Conservation (phyloP, 2,888 invertebrate genomes). For the Craniophora ligustri region DNA sequence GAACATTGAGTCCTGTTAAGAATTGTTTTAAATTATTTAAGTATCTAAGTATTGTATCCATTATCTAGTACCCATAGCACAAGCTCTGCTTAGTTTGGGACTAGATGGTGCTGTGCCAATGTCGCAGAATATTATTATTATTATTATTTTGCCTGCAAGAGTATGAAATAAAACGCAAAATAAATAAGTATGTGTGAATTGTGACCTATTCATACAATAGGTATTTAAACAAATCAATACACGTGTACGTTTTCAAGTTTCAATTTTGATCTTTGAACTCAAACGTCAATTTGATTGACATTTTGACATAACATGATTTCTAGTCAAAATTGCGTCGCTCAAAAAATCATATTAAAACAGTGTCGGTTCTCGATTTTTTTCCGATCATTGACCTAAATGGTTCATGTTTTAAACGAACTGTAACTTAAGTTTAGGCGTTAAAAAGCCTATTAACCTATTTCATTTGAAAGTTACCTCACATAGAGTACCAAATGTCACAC, state of each 20-base stretch:
- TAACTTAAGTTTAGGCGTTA: constrained; percentile 81
- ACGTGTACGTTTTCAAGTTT: constrained; percentile 23
- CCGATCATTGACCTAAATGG: constrained; percentile 72
- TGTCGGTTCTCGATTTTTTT: constrained; percentile 42
- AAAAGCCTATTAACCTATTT: constrained; percentile 86
- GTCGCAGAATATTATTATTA: no score
- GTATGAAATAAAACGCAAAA: not conserved
- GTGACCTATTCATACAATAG: constrained; percentile 11
- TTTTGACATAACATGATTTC: constrained; percentile 50
- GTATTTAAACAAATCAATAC: constrained; percentile 23
- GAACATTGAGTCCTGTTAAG: no score
- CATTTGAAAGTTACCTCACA: constrained; percentile 79
- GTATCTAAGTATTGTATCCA: no score
- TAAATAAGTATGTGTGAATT: constrained; percentile 4
- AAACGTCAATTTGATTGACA: constrained; percentile 42
- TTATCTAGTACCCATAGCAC: no score
- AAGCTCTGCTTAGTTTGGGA: no score
- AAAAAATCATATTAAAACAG: constrained; percentile 18
- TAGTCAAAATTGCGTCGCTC: constrained; percentile 31
- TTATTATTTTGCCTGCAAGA: no score
- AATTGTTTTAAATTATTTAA: no score
- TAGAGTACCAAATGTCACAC: constrained; percentile 41
- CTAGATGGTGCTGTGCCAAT: no score
- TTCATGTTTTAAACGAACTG: constrained; percentile 76
- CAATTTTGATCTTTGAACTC: constrained; percentile 38